Base-by-base conservation (phyloP, 2,888 invertebrate genomes). In the Pedicia rivosa region DNA sequence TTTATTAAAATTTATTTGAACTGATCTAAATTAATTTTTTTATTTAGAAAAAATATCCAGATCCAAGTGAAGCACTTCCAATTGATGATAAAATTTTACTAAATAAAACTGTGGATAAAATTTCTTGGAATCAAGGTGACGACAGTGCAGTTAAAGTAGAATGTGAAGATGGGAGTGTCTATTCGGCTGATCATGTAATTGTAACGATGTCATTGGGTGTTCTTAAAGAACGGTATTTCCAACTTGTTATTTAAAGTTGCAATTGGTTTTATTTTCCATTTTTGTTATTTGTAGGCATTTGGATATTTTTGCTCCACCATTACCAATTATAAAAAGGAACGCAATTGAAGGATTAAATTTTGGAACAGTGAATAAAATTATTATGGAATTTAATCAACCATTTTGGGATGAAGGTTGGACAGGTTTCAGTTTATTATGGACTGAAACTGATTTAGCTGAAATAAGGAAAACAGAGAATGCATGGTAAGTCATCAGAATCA, bases 291-390 rank as follows among this genome's bases (percentile, higher is more conserved):
- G 5, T 26, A 43, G 44, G 3, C 39, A 57, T 24, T 36, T 50
- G 12, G 47, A 50, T 5, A 30, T 67, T 3, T 73, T 74, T 35
- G 50, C 55, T 17, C 73, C 73, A 0, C 46, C 51, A 13, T 48
- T 74, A 17, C 63, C 70, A 1, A 47, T 53, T 4, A 46, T 49
- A 8, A 72, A 72, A 47, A 48, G 59, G 9, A 54, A 57, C 2
- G 63, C 65, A 2, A 69, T 72, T 10, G 50, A 70, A 56, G 62
- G 62, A 7, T 46, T 74, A 35, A 68, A 65, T 1, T 69, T 70
- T 46, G 76, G 76, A 3, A 67, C 65, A 1, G 72, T 74, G 0
- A 65, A 70, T 44, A 78, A 78, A 54, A 64, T 78, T 27, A 73
- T 66, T 48, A 49, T 78, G 10, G 63, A 67, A 40, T 78, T 73